Percentiles rank a stretch among this genome's conserved stretches.
Conservation (phyloP, 2,888 invertebrate genomes). For the Glaucopsyche alexis region DNA sequence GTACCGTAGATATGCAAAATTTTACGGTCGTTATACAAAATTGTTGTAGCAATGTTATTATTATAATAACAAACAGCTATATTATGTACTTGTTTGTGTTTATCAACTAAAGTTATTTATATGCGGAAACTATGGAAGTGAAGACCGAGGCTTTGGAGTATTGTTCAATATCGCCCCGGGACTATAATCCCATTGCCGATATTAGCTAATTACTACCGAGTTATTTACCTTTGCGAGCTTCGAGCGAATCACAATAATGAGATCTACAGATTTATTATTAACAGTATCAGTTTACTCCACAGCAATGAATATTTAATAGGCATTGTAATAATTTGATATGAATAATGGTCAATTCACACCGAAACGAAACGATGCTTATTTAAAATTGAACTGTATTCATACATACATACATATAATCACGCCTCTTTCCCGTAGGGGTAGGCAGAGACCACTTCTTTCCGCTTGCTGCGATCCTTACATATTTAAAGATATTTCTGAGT, state of each 20-base stretch:
- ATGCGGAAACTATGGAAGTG: neutral
- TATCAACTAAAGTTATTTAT: neutral
- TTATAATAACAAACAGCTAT: neutral
- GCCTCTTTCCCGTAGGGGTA: too few relatives aligned
- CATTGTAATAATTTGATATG: neutral
- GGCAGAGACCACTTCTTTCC: too few relatives aligned
- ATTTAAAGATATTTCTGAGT: too few relatives aligned
- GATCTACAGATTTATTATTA: constrained; percentile 3
- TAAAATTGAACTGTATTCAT: neutral
- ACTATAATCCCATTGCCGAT: constrained; percentile 4
- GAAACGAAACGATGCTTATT: too few relatives aligned
- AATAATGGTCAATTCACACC: too few relatives aligned
- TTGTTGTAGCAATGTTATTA: too few relatives aligned
- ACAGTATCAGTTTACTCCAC: neutral
- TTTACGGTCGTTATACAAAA: too few relatives aligned
- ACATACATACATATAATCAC: too few relatives aligned
- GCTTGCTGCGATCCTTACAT: too few relatives aligned
- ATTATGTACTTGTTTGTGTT: neutral
- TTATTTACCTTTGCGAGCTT: neutral
- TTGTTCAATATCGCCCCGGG: neutral
- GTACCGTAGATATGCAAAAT: too few relatives aligned
- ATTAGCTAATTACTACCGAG: constrained; percentile 15
- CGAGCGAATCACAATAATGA: neutral
- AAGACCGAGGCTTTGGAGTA: neutral
- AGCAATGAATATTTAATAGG: neutral